phyloP scores from a whole-genome alignment of 2,113 vertebrate species.

The Centropus bengalensis region DNA sequence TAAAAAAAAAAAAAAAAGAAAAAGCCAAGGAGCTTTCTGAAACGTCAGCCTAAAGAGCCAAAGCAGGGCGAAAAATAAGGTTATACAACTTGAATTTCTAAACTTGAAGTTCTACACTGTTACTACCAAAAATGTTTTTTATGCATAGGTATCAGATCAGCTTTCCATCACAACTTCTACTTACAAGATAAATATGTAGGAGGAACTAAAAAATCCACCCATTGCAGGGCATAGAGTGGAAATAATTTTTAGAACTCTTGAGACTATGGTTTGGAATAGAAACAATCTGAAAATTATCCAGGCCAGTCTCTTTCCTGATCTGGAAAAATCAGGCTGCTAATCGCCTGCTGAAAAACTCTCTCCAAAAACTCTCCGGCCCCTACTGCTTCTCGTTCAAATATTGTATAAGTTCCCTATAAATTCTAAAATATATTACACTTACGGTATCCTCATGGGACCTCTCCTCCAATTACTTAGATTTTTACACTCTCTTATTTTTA shows the following conservation, averaged over 20 bases:
- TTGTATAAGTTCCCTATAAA: neutral
- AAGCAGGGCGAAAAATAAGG: neutral
- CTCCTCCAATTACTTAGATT: neutral
- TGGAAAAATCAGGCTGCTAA: neutral
- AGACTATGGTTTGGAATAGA: neutral
- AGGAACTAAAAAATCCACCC: neutral
- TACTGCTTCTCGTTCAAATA: neutral
- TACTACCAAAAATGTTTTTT: neutral
- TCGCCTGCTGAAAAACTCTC: neutral
- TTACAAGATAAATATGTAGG: neutral
- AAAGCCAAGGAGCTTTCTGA: neutral
- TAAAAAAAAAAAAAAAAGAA: neutral
- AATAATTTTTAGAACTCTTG: neutral
- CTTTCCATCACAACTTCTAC: neutral
- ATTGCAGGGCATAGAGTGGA: neutral
- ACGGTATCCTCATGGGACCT: neutral
- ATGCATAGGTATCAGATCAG: accelerated
- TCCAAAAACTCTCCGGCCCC: neutral
- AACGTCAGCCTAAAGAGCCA: neutral
- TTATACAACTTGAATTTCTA: too few species aligned
- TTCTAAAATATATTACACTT: neutral
- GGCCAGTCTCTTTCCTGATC: neutral
- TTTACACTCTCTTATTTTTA: neutral
- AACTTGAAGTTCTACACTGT: neutral
- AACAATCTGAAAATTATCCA: neutral